These are phyloP conservation scores for Steinernema scapterisci DNA, from an alignment of 2,888 invertebrate genomes.

Conservation along the genomic window DNA sequence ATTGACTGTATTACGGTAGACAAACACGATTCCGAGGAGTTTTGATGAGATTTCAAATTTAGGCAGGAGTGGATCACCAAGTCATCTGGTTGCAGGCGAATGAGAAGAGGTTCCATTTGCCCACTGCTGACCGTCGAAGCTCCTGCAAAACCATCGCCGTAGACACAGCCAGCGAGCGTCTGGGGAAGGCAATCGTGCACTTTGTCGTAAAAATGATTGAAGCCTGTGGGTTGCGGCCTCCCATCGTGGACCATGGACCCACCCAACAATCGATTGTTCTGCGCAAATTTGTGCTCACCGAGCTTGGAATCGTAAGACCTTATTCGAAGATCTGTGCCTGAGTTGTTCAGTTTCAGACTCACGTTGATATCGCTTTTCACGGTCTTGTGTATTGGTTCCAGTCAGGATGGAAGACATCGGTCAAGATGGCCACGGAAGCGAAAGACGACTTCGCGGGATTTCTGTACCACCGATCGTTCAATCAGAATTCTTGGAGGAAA, in stretches of 20 bases:
- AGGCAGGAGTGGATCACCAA: constrained; percentile 40
- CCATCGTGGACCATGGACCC: constrained; percentile 22
- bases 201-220: constrained; percentile 12
- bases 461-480: constrained; percentile 40
- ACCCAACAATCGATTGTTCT: constrained; percentile 37
- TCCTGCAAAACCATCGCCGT: constrained; percentile 34
- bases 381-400: constrained; percentile 48
- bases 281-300: constrained; percentile 38
- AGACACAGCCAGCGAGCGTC: constrained; percentile 42
- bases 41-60: no score
- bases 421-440: neutral
- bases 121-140: constrained; percentile 28
- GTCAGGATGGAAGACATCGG: constrained; percentile 29
- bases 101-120: constrained; percentile 25
- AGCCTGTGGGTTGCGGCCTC: neutral
- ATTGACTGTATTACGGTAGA: constrained; percentile 36
- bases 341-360: constrained; percentile 29
- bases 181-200: constrained; percentile 41
- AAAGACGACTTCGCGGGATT: constrained; percentile 42
- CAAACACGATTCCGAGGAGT: no score
- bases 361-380: constrained; percentile 41
- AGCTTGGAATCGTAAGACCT: constrained; percentile 38
- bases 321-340: no score
- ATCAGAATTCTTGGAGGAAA: constrained; percentile 46
- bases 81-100: constrained; percentile 40